Base-by-base conservation (phyloP, 2,113 vertebrate genomes). In the Tringa solitaria region DNA sequence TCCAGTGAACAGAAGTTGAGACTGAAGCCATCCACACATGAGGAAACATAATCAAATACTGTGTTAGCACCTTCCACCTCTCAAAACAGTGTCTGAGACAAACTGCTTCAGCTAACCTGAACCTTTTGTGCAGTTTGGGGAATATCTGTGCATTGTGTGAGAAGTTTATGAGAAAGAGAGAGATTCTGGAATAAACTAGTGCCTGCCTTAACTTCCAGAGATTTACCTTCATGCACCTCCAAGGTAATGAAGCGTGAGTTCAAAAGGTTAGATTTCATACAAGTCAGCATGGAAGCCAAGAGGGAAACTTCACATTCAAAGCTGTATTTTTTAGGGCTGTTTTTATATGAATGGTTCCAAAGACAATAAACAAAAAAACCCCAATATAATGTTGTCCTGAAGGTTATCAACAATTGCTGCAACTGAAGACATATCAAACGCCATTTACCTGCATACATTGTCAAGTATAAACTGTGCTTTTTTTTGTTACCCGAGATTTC, bases 201-300 rank as follows among this genome's bases (percentile, higher is more conserved):
- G 28, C 60, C 43, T 92, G 46, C 74, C 69, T 79, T 48, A 64
- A 78, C 65, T 93, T 95, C 48, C 39, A 64, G 24, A 32, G 33
- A 43, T 87, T 79, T 95, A 20, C 33, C 43, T 81, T 90, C 59
- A 63, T 64, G 60, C 11, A 10, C 18, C 43, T 89, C 35, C 1
- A 5, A 93, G 85, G 24, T 70, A 94, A 93, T 78, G 90, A 94
- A 92, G 53, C 0, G 0, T 68, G 77, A 94, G 83, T 89, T 95
- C 95, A 92, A 84, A 96, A 95, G 89, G 77, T 82, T 41, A 84
- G 33, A 56, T 84, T 75, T 86, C 60, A 35, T 43, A 51, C 14
- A 56, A 88, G 43, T 77, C 64, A 59, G 17, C 28, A 23, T n/a
- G 27, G 70, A 81, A 95, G 35, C 32, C 46, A 79, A 68, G 45